Percentiles rank a stretch among this genome's conserved stretches.
Conservation (phyloP, 2,888 invertebrate species). For the Encarsia formosa region DNA sequence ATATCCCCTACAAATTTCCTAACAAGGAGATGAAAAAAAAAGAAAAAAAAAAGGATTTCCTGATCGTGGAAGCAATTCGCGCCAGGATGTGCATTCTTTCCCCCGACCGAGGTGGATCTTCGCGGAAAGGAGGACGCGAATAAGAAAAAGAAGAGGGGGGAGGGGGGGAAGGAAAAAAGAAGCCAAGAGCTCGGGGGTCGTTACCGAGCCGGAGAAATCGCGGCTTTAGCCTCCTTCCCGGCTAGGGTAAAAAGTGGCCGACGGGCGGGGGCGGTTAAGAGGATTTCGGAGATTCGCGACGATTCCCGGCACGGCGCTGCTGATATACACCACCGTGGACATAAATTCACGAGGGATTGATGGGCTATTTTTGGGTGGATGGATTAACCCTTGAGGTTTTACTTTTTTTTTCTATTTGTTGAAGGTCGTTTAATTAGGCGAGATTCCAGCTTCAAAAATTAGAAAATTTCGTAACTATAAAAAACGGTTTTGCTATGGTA, state of each 20-base stretch:
- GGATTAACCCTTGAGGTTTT: no score
- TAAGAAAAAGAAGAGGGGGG: background rate
- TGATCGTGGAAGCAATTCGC: constrained; percentile 22
- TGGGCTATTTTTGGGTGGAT: no score
- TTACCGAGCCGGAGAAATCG: constrained; percentile 19
- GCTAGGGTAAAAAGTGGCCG: constrained; percentile 18
- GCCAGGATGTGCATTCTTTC: background rate
- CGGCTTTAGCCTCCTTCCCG: constrained; percentile 17
- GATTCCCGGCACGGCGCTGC: constrained; percentile 12
- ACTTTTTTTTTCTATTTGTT: no score
- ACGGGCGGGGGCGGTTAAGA: constrained; percentile 18
- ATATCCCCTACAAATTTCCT: background rate
- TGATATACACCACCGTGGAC: no score
- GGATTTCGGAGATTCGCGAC: constrained; percentile 19
- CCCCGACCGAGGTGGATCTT: constrained; percentile 1
- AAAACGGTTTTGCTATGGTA: no score
- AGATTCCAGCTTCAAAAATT: no score
- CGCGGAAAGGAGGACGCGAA: no score
- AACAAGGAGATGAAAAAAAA: background rate
- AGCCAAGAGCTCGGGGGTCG: constrained; percentile 2
- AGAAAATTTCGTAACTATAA: no score
- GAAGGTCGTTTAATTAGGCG: no score
- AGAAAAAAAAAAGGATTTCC: background rate
- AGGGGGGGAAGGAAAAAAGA: background rate
- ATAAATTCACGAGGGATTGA: no score